Percentiles rank a stretch among this genome's conserved stretches.
Conservation (phyloP, 2,113 vertebrate species). For the zebrafish (Danio rerio) region GRCz12tu NC_133192.1:19894001-19894500, state of each 20-base stretch:
- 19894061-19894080: conserved; percentile 77
- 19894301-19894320: conserved; percentile 69
- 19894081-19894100: conserved; percentile 76
- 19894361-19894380: conserved; percentile 54
- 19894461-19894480: too few species aligned
- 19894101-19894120: conserved; percentile 76
- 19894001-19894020: conserved; percentile 70
- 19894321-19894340: conserved; percentile 64
- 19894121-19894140: conserved; percentile 79
- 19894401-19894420: neutral
- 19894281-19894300: conserved; percentile 69
- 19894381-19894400: conserved; percentile 13
- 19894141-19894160: conserved; percentile 74
- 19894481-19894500: too few species aligned
- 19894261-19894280: conserved; percentile 41
- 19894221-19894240: conserved; percentile 72
- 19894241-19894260: conserved; percentile 61
- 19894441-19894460: neutral
- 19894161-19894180: conserved; percentile 76
- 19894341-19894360: conserved; percentile 56
- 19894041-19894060: conserved; percentile 74
- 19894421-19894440: neutral
- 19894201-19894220: conserved; percentile 72
- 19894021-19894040: conserved; percentile 68
- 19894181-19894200: conserved; percentile 72